Evolutionary conservation across 2,797 vertebrate species (phyloP).

Genomic region (Antennarius maculatus): DNA sequence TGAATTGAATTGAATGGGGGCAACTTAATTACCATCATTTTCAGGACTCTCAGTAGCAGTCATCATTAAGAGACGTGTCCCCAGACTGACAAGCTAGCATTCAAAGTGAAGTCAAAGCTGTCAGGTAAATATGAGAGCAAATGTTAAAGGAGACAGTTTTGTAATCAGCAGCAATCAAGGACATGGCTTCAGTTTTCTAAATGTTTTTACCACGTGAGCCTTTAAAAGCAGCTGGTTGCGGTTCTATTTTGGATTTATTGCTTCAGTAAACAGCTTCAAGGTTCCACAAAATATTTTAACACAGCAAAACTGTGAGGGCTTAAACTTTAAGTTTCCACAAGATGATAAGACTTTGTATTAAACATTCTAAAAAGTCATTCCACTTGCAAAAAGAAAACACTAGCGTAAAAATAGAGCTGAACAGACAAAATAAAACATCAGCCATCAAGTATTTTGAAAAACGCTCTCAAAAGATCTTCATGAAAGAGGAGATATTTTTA

Average conservation of each 20-base stretch:
- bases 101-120: constrained; percentile 30
- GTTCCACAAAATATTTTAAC: constrained; percentile 1
- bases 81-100: constrained; percentile 40
- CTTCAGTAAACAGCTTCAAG: constrained; percentile 23
- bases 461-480: constrained; percentile 28
- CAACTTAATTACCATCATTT: constrained; percentile 12
- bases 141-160: constrained; percentile 20
- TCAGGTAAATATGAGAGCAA: constrained; percentile 22
- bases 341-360: no score
- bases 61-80: constrained; percentile 16
- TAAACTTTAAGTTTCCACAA: not conserved
- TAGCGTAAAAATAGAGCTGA: constrained; percentile 23
- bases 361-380: no score
- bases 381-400: no score
- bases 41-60: constrained; percentile 11
- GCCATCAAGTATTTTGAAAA: constrained; percentile 60
- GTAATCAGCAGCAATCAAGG: constrained; percentile 29
- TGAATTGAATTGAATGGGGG: no score
- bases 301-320: constrained; percentile 8
- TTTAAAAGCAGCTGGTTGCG: constrained; percentile 37
- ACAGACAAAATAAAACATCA: constrained; percentile 26
- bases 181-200: constrained; percentile 33
- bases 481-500: constrained; percentile 59
- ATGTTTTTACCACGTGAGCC: constrained; percentile 18
- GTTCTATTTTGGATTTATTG: constrained; percentile 22